Base-by-base conservation (phyloP, 1,140 invertebrate genomes). In the Drosophila dunni region DNA sequence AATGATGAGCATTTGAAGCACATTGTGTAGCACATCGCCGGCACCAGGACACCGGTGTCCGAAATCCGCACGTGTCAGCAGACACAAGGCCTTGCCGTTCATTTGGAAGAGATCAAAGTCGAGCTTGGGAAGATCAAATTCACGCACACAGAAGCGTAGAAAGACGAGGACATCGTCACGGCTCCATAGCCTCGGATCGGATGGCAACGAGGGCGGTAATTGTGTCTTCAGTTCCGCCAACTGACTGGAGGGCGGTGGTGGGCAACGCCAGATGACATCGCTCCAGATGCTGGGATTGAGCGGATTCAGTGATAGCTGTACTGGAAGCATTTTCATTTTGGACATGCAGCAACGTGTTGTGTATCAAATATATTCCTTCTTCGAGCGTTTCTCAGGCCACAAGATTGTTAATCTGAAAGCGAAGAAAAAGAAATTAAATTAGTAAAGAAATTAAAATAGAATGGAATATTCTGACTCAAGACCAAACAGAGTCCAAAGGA, bases 101-200 rank as follows among this genome's bases (percentile, higher is more conserved):
- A 99, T 98, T 94, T 98, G 97, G 92, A 99, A 98, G 93, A 97
- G 95, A 84, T 98, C 97, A 94, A 97, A 96, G 90, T 98, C 97
- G 83, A 99, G 96, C 64, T 96, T 95, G 13, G 97, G 97, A 60
- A 99, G 93, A 89, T 98, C 97, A 91, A 98, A 99, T 93, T 98
- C 98, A 45, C 97, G 94, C 92, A 98, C 97, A 70, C 97, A 97
- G 96, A 98, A 98, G 79, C 96, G 95, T 33, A 99, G 93, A 93
- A 98, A 99, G 17, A 96, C 94, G 9, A 94, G 93, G 1, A 99
- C 98, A 91, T 99, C 97, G 77, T 98, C 97, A 77, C 97, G 95
- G 29, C 95, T 96, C 98, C 98, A 99, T 11, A 96, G 92, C 79
- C 97, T 94, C 9, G 98, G 98, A 94, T 98, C 97, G 76, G 96